Evolutionary conservation across 2,888 invertebrate species (phyloP).

Genomic region (Drosophila helvetica): DNA sequence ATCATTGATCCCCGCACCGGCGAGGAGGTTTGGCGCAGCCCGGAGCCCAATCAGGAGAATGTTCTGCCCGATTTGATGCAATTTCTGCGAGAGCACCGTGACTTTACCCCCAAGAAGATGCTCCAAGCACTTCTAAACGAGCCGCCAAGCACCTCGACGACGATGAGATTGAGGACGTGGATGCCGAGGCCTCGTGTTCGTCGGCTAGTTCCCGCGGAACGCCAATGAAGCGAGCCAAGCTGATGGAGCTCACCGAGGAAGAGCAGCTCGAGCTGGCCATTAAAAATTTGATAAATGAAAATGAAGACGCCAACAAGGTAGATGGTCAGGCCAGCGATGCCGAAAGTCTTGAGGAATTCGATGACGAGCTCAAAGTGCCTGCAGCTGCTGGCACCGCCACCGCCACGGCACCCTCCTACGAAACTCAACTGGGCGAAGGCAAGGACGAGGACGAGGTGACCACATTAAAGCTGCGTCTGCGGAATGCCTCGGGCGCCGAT

Average conservation of each 20-base stretch:
- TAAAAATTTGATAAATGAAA: slow-evolving; percentile 83
- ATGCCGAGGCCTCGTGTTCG: slow-evolving; percentile 50
- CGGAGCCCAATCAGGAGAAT: slow-evolving; percentile 74
- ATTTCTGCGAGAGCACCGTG: slow-evolving; percentile 74
- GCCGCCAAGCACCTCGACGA: slow-evolving; percentile 60
- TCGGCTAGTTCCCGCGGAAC: slow-evolving; percentile 45
- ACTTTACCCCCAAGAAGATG: slow-evolving; percentile 74
- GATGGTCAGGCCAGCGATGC: slow-evolving; percentile 69
- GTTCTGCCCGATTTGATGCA: slow-evolving; percentile 70
- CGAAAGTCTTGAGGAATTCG: slow-evolving; percentile 74
- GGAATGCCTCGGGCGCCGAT: slow-evolving; percentile 74
- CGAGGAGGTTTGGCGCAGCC: slow-evolving; percentile 84
- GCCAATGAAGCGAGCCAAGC: slow-evolving; percentile 69
- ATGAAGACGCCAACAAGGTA: slow-evolving; percentile 60
- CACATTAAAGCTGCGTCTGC: slow-evolving; percentile 78
- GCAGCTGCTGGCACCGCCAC: slow-evolving; percentile 43
- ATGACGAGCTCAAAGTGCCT: slow-evolving; percentile 62
- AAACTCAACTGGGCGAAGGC: slow-evolving; percentile 67
- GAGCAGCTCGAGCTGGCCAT: slow-evolving; percentile 83
- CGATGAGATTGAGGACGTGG: slow-evolving; percentile 53
- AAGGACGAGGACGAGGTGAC: slow-evolving; percentile 77
- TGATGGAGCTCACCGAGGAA: slow-evolving; percentile 82
- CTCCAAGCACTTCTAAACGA: slow-evolving; percentile 74
- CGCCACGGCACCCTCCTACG: slow-evolving; percentile 62
- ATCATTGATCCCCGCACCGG: slow-evolving; percentile 89